These are phyloP conservation scores for Neomorphus geoffroyi DNA, from an alignment of 2,797 vertebrate genomes.

Conservation along the genomic window DNA sequence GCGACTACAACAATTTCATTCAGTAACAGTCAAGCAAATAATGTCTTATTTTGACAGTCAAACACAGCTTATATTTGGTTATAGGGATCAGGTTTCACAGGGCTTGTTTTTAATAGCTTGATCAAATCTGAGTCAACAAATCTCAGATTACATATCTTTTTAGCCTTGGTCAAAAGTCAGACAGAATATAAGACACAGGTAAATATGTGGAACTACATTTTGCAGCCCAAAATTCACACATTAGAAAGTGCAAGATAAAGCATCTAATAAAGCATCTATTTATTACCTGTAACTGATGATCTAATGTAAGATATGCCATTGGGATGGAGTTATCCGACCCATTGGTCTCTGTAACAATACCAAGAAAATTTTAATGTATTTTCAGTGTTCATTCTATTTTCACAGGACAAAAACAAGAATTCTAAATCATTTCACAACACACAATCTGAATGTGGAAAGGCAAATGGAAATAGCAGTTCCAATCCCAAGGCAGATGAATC, in stretches of 20 bases:
- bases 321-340: conserved; percentile 99
- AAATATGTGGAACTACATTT: conserved; percentile 4
- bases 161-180: conserved; percentile 55
- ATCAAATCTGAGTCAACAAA: conserved; percentile 55
- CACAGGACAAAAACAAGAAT: not conserved
- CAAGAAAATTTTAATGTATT: not conserved
- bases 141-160: conserved; percentile 62
- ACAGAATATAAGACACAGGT: conserved; percentile 38
- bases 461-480: conserved; percentile 61
- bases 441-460: conserved; percentile 48
- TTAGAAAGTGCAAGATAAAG: not conserved
- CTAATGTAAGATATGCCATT: conserved; percentile 98
- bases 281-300: conserved; percentile 97
- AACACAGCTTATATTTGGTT: conserved; percentile 30
- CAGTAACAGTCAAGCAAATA: conserved; percentile 17
- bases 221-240: not conserved
- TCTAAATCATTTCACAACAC: conserved; percentile 26
- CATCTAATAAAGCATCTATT: not conserved
- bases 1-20: not conserved
- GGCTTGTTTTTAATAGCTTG: conserved; percentile 67
- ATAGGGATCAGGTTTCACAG: conserved; percentile 47
- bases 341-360: conserved; percentile 89
- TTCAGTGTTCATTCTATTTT: not conserved
- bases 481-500: conserved; percentile 59
- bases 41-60: conserved; percentile 8